A percentile compares a stretch with the other conserved stretches of the same genome.
Conservation (phyloP, 1,140 invertebrate genomes). For the Sitodiplosis mosellana region DNA sequence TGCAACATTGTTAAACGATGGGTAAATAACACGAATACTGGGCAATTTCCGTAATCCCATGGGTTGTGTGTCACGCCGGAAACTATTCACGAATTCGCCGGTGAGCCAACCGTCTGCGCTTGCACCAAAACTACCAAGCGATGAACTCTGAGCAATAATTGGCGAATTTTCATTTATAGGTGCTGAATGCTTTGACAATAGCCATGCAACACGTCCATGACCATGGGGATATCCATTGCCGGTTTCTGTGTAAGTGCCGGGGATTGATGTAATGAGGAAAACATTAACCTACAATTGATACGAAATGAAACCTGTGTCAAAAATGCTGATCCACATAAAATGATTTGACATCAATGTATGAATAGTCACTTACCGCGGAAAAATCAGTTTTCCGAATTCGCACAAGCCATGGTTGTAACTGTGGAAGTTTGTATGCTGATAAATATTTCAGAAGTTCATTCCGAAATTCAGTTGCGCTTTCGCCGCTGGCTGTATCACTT, state of each 20-base stretch:
- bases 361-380: constrained; percentile 36
- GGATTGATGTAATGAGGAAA: no score
- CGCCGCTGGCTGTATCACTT: constrained; percentile 40
- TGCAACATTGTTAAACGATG: constrained; percentile 57
- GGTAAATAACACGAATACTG: constrained; percentile 35
- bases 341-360: not conserved
- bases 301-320: constrained; percentile 1
- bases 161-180: constrained; percentile 28
- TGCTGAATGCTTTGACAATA: constrained; percentile 43
- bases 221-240: no score
- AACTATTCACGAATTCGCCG: constrained; percentile 40
- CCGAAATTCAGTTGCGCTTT: constrained; percentile 74
- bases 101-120: constrained; percentile 48
- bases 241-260: no score
- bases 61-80: constrained; percentile 30
- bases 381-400: constrained; percentile 60
- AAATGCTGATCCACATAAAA: not conserved
- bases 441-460: constrained; percentile 69
- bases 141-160: constrained; percentile 68
- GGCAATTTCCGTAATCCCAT: constrained; percentile 17
- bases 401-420: constrained; percentile 52
- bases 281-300: constrained; percentile 22
- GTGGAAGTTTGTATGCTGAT: constrained; percentile 44
- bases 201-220: constrained; percentile 41
- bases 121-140: constrained; percentile 69